phyloP scores from a whole-genome alignment of 2,888 invertebrate genomes.

The Pseudococcus jackbeardsleyi region DNA sequence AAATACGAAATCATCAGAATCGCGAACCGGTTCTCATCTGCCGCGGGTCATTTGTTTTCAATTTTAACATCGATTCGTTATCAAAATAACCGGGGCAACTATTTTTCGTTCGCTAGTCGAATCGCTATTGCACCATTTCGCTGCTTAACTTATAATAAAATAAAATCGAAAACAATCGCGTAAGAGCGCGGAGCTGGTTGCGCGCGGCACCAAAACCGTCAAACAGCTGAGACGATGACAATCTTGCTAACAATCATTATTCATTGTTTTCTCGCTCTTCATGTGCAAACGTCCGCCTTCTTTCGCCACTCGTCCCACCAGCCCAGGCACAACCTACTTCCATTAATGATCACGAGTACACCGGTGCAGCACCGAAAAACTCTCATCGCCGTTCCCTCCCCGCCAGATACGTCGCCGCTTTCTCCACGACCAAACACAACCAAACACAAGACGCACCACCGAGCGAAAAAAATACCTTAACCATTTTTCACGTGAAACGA shows the following conservation, averaged over 20 bases:
- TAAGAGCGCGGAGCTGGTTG: background rate
- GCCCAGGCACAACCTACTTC: conserved; percentile 12
- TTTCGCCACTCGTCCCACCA: background rate
- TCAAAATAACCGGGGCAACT: conserved; percentile 57
- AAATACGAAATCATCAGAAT: conserved; percentile 48
- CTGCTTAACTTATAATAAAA: conserved; percentile 3
- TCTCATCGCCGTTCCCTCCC: background rate
- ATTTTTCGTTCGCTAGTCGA: conserved; percentile 51
- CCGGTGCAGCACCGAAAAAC: background rate
- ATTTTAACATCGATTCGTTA: conserved; percentile 59
- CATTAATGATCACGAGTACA: conserved; percentile 3
- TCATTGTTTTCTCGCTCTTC: conserved; percentile 38
- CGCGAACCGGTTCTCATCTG: conserved; percentile 15
- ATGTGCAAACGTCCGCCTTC: background rate
- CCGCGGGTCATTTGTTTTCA: conserved; percentile 39
- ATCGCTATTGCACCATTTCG: conserved; percentile 45
- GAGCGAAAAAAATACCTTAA: background rate
- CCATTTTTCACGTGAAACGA: conserved; percentile 20
- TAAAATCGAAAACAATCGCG: conserved; percentile 39
- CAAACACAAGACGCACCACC: background rate
- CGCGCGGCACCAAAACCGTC: background rate
- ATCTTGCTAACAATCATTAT: conserved; percentile 33
- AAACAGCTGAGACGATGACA: conserved; percentile 38
- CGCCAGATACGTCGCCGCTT: background rate
- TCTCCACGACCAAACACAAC: background rate